Base-by-base conservation (phyloP, 1,140 invertebrate species). In the Heliothis virescens region DNA sequence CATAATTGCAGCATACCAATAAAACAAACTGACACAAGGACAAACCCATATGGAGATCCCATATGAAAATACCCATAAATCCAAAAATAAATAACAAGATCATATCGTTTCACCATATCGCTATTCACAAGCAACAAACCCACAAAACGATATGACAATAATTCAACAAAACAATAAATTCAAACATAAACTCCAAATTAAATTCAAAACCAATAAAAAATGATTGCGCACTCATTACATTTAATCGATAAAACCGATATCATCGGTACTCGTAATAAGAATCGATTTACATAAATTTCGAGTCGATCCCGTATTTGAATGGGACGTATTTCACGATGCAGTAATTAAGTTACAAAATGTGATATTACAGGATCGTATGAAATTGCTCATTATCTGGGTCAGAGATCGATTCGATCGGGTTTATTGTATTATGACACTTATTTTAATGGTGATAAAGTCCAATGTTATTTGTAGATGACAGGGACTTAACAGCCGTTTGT, bases 241-340 rank as follows among this genome's bases (percentile, higher is more conserved):
- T 21, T 29, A 60, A 50, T 75, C 55, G 57, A 75, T 50, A 62
- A 57, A 52, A 11, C 16, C 53, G 47, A 52, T 76, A 16, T 60
- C 41, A 62, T 60, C 21, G 41, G 29, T 41, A 52, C 15, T 65
- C 74, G 74, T 76, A 76, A 63, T 76, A 76, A 76, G 74, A 47
- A 34, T 63, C 74, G 59, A 76, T 76, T 76, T 65, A 63, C 74
- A 76, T 76, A 76, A 76, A 76, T 76, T 65, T 76, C 67, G 60
- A 52, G 60, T 63, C 73, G 57, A n/a, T 18, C 26, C 41, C 48
- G 48, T 53, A 65, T 76, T 76, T 76, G 74, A 76, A 60, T 41
- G 48, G 60, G n/a, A 63, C 74, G 74, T 76, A 76, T 76, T 76
- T 76, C 74, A 63, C 57, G 47, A 34, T 41, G 60, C 21, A 48